Evolutionary conservation across 2,113 vertebrate species (phyloP), one percentile per base, ranked within the genome.

Genomic region (Ranitomeya variabilis): DNA sequence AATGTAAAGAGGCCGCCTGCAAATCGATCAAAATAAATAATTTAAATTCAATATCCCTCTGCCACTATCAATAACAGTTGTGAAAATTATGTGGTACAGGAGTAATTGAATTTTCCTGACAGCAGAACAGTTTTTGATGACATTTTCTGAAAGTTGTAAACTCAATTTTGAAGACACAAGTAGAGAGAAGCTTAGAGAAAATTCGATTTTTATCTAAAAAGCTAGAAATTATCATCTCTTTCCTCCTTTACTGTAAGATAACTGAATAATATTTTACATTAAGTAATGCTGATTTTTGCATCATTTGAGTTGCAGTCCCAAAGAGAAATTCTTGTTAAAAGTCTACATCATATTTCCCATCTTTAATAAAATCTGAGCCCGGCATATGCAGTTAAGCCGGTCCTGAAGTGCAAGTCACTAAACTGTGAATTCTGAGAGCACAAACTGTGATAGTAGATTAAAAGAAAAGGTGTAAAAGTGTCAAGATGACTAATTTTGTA

Each of bases 11-110:
- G 16, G 51, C 91, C 60, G 91, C 89, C 85, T 69, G 92, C 93
- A 93, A 95, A 95, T 96, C 95, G 86, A 95, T 95, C 94, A 92
- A 95, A 95, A 95, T 96, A 94, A 95, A 96, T 95, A 95, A 95
- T 96, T 96, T 95, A 95, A 95, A 96, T 96, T 95, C 94, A 95
- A 94, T 95, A 96, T 94, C 91, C 92, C 86, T 92, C 90, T 93
- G 94, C 93, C 94, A 92, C 93, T 95, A 95, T 95, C 94, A 95
- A 93, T 96, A 95, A 94, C 94, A 94, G 91, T 95, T 95, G 93
- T 93, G 90, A 94, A 94, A 95, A 92, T 94, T 95, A 95, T 94
- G 90, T 91, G 95, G 93, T 93, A 90, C 94, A 93, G 90, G 92
- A 82, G 83, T 95, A 95, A 96, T 95, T 95, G 93, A 93, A 95